Percentiles rank a stretch among this genome's conserved stretches.
These are phyloP conservation scores for Eutrigla gurnardus DNA, from an alignment of 2,797 vertebrate species.

Conservation along the genomic window DNA sequence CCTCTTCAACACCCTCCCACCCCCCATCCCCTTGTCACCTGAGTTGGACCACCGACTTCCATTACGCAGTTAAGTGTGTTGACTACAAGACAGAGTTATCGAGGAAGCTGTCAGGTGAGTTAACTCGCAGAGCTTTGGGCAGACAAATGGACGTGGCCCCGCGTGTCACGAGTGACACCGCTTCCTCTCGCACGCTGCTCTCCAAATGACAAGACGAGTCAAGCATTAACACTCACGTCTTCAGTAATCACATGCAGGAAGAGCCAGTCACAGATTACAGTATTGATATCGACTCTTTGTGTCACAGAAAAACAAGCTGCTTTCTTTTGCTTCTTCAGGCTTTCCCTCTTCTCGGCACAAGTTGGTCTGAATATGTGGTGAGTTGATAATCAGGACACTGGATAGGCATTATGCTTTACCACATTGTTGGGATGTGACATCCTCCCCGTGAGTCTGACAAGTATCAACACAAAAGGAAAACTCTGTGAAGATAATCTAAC, in stretches of 20 bases:
- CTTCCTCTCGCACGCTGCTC: conserved; percentile 65
- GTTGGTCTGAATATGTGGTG: conserved; percentile 19
- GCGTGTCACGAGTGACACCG: conserved; percentile 76
- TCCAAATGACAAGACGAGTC: conserved; percentile 70
- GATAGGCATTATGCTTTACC: conserved; percentile 30
- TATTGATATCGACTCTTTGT: background rate
- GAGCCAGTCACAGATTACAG: conserved; percentile 34
- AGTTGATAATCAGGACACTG: conserved; percentile 31
- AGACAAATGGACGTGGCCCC: conserved; percentile 80
- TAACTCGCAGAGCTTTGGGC: conserved; percentile 76
- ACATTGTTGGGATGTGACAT: conserved; percentile 48
- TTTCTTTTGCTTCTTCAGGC: conserved; percentile 14
- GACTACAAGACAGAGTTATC: conserved; percentile 82
- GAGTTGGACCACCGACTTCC: conserved; percentile 79
- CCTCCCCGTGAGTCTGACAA: conserved; percentile 40
- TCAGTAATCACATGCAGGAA: conserved; percentile 49
- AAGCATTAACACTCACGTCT: conserved; percentile 61
- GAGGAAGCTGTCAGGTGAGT: conserved; percentile 81
- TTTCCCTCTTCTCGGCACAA: background rate
- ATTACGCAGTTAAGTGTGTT: conserved; percentile 76
- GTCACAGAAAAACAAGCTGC: background rate
- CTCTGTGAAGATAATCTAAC: conserved; percentile 75
- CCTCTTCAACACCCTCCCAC: conserved; percentile 63
- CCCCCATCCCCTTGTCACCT: conserved; percentile 79
- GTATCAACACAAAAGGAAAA: conserved; percentile 65